A percentile compares a stretch with the other conserved stretches of the same genome.
These are phyloP conservation scores for Lucilia cuprina DNA, from an alignment of 1,140 invertebrate species.

Conservation along the genomic window DNA sequence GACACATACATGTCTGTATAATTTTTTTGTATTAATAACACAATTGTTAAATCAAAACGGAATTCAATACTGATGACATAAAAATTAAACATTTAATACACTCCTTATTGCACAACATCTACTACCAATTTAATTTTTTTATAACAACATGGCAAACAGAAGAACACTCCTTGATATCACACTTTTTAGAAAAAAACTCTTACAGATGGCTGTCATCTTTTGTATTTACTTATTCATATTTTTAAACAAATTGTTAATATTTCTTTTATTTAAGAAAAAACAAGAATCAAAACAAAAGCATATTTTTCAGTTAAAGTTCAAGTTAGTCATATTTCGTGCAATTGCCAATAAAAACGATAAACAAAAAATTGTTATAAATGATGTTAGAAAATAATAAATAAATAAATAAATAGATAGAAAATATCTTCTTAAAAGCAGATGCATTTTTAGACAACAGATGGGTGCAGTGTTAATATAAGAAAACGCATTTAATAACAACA, in stretches of 20 bases:
- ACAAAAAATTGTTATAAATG: neutral
- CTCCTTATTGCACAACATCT: neutral
- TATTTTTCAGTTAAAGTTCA: slow-evolving; percentile 1
- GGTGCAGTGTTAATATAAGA: neutral
- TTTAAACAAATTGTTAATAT: neutral
- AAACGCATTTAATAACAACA: slow-evolving; percentile 4
- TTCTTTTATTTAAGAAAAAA: neutral
- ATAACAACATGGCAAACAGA: neutral
- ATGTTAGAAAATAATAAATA: neutral
- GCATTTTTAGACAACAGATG: neutral
- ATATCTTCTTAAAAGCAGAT: neutral
- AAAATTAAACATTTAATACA: neutral
- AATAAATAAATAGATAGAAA: neutral
- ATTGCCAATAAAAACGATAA: neutral
- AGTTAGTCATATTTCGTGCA: slow-evolving; percentile 14
- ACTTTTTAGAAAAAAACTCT: neutral
- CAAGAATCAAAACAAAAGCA: neutral
- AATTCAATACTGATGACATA: neutral
- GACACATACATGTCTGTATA: too few relatives aligned
- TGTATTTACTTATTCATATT: neutral
- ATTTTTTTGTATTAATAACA: neutral
- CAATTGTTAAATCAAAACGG: neutral
- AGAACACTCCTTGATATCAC: neutral
- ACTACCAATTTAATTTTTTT: neutral
- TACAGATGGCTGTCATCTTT: neutral